Base-by-base conservation (phyloP, 2,797 vertebrate genomes). In the Acrossocheilus fasciatus region DNA sequence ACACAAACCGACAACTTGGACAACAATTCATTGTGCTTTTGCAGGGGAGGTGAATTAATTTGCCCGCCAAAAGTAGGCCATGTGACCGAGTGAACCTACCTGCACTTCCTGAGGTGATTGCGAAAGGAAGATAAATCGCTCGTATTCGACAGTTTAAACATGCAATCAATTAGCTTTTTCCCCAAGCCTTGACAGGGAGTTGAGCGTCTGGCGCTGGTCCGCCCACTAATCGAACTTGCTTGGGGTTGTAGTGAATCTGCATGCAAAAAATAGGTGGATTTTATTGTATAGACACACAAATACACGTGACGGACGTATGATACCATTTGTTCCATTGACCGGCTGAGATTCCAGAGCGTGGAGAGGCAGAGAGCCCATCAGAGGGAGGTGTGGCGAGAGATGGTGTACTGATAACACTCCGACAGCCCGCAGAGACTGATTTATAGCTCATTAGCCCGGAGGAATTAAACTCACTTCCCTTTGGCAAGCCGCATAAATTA, bases 391-490 rank as follows among this genome's bases (percentile, higher is more conserved):
- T 90, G 84, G 85, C 74, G 57, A 18, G 73, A 86, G 85, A 91
- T 85, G 72, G 50, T 87, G 81, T 79, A 76, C 83, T 77, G 89
- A 90, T 90, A 88, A 82, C 41, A 82, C 59, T 41, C 69, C 36
- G 91, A 90, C 89, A 90, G 83, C 81, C 85, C 47, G 78, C 85
- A 84, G 86, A 78, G 74, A 88, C 89, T 94, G 94, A 95, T 94
- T 93, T 94, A 95, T 94, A 82, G 90, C 93, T 94, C 89, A 91
- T 94, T 95, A 95, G 92, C 89, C 79, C 89, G 85, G 89, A 94
- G 91, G 92, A 95, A 95, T 94, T 95, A 95, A 95, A 95, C 92
- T 91, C 92, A 92, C 93, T 92, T 94, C 92, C 92, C 90, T 90
- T 91, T 88, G 91, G 92, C 90, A 91, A 89, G 57, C 47, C 86